Base-by-base conservation (phyloP, 1,140 invertebrate species). In the Caerostris extrusa region DNA sequence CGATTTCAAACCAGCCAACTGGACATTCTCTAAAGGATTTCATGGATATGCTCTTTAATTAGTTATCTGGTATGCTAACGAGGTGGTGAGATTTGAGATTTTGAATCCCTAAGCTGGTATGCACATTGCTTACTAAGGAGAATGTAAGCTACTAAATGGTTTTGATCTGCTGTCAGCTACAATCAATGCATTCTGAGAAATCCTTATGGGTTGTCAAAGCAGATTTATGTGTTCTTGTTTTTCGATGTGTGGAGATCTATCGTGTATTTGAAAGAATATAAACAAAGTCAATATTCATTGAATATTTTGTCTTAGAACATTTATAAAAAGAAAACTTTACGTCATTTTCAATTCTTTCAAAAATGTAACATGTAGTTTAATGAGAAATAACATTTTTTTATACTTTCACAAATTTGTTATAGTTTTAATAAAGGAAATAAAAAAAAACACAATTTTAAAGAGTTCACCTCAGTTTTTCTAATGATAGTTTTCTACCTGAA, bases 101-200 rank as follows among this genome's bases (percentile, higher is more conserved):
- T 77, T 50, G 34, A 34, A 12, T 77, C 71, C 50, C 5, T 53
- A 77, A 77, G 34, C 71, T 34, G 34, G 71, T 77, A 77, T 50
- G 19, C 10, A 50, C 50, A 8, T 12, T 50, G 71, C 34, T 77
- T 77, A 50, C 71, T 77, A 34, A 69, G 71, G 4, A 34, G 53
- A 77, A 77, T 12, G 19, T 77, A 77, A 77, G 71, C 71, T 77
- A 34, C 71, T 77, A 34, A 77, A 50, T 77, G 71, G 53, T 77
- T 77, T 77, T 12, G 71, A 77, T 34, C 71, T 53, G 50, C 8
- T 50, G 71, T 77, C 71, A 77, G 50, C 5, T 50, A 12, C 71
- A 77, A 77, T 77, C 71, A 77, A 12, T 77, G 10, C 10, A 50
- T 53, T 77, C 10, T 5, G 50, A 77, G 71, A 77, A 77, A 77